Base-by-base conservation (phyloP, 1,140 invertebrate species). In the Schlechtendalia chinensis region DNA sequence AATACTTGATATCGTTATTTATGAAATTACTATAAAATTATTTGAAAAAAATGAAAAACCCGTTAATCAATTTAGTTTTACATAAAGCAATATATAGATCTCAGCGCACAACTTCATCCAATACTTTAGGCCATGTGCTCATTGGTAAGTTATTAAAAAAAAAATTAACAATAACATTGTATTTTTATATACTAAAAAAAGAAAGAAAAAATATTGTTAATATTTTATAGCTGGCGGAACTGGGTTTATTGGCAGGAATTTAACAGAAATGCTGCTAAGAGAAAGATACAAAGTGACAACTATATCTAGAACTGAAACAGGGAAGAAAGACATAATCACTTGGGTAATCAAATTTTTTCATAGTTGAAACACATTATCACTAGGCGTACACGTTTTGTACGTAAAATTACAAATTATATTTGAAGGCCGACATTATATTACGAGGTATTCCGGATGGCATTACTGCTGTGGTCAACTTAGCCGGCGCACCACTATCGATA, bases 401-500 rank as follows among this genome's bases (percentile, higher is more conserved):
- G 5, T 19, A 59, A 14, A 11, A 32, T 63, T 39, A 39, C 8
- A 4, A 4, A 10, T 82, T 82, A 50, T 83, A 86, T 39, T 50
- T 17, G 12, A 82, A 90, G 93, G 88, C 90, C 79, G 90, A 93
- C 82, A 83, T 98, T 39, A 87, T 90, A 81, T 87, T 85, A 59
- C 85, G 88, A 83, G 96, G 96, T 19, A 85, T 98, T 69, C 96
- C 96, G 6, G 84, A 88, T 65, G 86, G 88, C 54, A 91, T 91
- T 3, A 89, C 86, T 61, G 93, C 93, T 32, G 95, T 98, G 8
- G 91, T 98, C 0, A 98, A 95, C 86, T 87, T 96, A 80, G 92
- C 95, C 39, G 96, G 96, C 19, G 93, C 96, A 86, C 97, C 97
- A 88, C 97, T 59, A 89, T 98, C 32, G 81, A 92, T 97, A 87